Percentiles rank a stretch among this genome's conserved stretches.
These are phyloP conservation scores for Notothenia rossii DNA, from an alignment of 2,113 vertebrate genomes.

Conservation along the genomic window DNA sequence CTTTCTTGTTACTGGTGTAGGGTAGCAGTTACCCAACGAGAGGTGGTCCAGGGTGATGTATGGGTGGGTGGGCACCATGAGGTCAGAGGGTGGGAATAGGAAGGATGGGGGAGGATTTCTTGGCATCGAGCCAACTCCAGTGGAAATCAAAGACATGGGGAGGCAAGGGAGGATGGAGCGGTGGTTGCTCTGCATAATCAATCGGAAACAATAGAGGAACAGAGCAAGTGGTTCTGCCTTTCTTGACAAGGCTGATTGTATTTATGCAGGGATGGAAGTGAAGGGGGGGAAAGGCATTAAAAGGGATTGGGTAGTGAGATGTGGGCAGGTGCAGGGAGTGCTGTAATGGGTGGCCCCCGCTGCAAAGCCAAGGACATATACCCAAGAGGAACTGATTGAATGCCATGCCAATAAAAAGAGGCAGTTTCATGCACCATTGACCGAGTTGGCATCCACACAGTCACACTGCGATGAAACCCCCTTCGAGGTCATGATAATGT, in stretches of 20 bases:
- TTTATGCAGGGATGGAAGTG: slow-evolving; percentile 68
- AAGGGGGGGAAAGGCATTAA: slow-evolving; percentile 33
- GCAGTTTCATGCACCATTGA: slow-evolving; percentile 81
- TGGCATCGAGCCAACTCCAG: slow-evolving; percentile 82
- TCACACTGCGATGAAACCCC: slow-evolving; percentile 67
- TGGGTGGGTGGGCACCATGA: slow-evolving; percentile 41
- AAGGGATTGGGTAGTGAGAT: slow-evolving; percentile 63
- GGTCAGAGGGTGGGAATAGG: slow-evolving; percentile 46
- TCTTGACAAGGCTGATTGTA: slow-evolving; percentile 73
- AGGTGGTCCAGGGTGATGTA: slow-evolving; percentile 16
- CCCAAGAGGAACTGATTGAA: slow-evolving; percentile 79
- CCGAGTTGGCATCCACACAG: slow-evolving; percentile 77
- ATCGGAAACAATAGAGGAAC: slow-evolving; percentile 73
- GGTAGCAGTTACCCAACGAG: background rate
- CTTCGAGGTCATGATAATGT: slow-evolving; percentile 71
- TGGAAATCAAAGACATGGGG: slow-evolving; percentile 56
- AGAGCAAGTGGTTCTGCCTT: slow-evolving; percentile 45
- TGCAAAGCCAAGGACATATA: slow-evolving; percentile 77
- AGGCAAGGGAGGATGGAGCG: slow-evolving; percentile 42
- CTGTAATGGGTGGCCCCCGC: slow-evolving; percentile 66
- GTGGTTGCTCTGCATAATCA: slow-evolving; percentile 69
- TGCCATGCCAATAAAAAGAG: slow-evolving; percentile 78
- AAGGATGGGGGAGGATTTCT: slow-evolving; percentile 54
- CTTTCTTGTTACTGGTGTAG: slow-evolving; percentile 11
- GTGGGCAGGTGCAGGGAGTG: slow-evolving; percentile 69